Conservation (phyloP, 1,140 invertebrate species). For the Trypoxylus dichotomus region DNA sequence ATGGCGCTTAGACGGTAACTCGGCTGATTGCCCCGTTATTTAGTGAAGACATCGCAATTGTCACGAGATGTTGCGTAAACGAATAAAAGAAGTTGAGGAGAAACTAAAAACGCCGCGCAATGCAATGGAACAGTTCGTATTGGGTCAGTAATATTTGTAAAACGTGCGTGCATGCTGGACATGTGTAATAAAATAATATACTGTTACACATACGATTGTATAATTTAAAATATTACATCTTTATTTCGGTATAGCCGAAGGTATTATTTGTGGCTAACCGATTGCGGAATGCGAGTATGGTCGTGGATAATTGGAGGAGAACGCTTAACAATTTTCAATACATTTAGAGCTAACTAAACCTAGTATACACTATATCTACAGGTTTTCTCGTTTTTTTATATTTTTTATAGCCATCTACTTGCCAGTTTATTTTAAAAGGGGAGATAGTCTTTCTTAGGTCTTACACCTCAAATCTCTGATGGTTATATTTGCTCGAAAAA, state of each 20-base stretch:
- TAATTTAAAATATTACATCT: slow-evolving; percentile 6
- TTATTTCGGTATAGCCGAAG: neutral
- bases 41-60: neutral
- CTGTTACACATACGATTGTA: neutral
- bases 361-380: too few relatives aligned
- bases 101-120: neutral
- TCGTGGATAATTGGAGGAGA: neutral
- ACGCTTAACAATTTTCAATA: too few relatives aligned
- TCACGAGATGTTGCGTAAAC: slow-evolving; percentile 12
- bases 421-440: too few relatives aligned
- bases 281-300: neutral
- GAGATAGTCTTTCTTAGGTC: too few relatives aligned
- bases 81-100: neutral
- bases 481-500: too few relatives aligned
- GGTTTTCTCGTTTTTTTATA: too few relatives aligned
- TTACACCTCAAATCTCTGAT: too few relatives aligned
- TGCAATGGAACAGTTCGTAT: neutral
- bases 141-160: neutral
- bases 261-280: neutral
- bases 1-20: neutral
- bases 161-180: neutral
- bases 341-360: too few relatives aligned
- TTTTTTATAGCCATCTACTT: too few relatives aligned
- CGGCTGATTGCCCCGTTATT: slow-evolving; percentile 13
- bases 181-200: neutral